These are phyloP conservation scores for honey bee (Apis mellifera) DNA, from an alignment of 1,140 invertebrate species.

Conservation along the genomic window DNA sequence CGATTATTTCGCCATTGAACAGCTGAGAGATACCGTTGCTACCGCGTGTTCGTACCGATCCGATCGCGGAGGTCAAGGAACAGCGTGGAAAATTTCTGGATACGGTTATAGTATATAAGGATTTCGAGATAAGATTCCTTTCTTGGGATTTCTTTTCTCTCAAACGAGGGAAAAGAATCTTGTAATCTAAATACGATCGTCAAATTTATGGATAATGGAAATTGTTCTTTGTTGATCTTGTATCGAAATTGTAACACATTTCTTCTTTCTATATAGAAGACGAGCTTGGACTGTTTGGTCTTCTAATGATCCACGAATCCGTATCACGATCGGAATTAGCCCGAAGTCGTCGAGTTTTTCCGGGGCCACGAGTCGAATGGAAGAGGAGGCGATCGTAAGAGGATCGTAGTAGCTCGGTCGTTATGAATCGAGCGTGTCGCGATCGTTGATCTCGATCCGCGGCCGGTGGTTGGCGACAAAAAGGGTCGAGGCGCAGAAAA, in stretches of 20 bases:
- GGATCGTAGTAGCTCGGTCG: background rate
- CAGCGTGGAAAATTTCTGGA: background rate
- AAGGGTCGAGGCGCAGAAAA: conserved; percentile 52
- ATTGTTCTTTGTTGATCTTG: too few species aligned
- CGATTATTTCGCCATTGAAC: conserved; percentile 13
- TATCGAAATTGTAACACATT: too few species aligned
- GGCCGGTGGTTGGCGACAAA: conserved; percentile 37
- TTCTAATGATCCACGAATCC: background rate
- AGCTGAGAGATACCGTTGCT: conserved; percentile 12
- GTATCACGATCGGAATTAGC: background rate
- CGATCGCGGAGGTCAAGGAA: background rate
- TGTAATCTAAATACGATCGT: too few species aligned
- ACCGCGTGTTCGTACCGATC: background rate
- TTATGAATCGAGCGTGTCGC: conserved; percentile 41
- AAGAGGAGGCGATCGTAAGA: too few species aligned
- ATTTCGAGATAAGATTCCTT: too few species aligned
- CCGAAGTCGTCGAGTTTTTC: background rate
- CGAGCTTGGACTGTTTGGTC: too few species aligned
- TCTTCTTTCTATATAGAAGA: too few species aligned
- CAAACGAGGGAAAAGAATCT: too few species aligned
- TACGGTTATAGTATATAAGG: background rate
- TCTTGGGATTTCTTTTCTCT: too few species aligned
- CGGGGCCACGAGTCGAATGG: background rate
- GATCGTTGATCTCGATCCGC: conserved; percentile 39
- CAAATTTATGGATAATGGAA: too few species aligned